A percentile compares a stretch with the other conserved stretches of the same genome.
phyloP scores from a whole-genome alignment of 1,140 invertebrate genomes.

The Mesaphorura yosii region DNA sequence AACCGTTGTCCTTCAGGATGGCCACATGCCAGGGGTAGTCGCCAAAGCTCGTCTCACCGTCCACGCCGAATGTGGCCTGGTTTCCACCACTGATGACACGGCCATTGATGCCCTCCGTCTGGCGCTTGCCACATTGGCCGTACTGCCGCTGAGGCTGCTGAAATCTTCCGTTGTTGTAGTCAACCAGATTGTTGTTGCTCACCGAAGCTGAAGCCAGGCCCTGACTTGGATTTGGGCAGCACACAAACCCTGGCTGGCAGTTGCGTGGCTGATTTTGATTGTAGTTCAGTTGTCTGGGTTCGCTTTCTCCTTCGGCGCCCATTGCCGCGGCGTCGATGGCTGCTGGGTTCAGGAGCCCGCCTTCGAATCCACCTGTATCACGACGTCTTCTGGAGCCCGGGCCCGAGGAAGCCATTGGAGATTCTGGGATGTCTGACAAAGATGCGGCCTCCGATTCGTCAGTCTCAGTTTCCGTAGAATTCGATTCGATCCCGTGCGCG shows the following conservation, averaged over 20 bases:
- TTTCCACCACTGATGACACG: constrained; percentile 75
- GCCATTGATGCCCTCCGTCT: constrained; percentile 69
- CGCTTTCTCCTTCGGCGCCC: neutral
- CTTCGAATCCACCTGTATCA: constrained; percentile 7
- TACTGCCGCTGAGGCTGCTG: neutral
- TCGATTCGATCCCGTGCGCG: constrained; percentile 13
- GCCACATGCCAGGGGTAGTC: constrained; percentile 89
- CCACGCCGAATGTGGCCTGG: constrained; percentile 38
- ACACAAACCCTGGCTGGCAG: constrained; percentile 18
- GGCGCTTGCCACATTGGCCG: constrained; percentile 58
- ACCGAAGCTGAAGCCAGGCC: neutral
- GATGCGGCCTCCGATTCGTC: neutral
- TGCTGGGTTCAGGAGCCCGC: constrained; percentile 1
- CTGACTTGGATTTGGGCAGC: constrained; percentile 18
- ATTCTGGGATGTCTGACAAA: neutral
- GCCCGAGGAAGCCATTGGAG: no score
- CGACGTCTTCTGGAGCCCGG: neutral
- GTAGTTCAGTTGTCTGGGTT: constrained; percentile 1
- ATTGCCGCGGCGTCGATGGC: neutral
- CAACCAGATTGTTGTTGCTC: neutral
- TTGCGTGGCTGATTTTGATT: neutral
- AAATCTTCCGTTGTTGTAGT: neutral
- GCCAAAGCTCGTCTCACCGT: constrained; percentile 81
- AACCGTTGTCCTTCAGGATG: constrained; percentile 78
- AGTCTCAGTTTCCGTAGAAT: constrained; percentile 17